Base-by-base conservation (phyloP, 2,797 vertebrate species). In the Periophthalmus magnuspinnatus region DNA sequence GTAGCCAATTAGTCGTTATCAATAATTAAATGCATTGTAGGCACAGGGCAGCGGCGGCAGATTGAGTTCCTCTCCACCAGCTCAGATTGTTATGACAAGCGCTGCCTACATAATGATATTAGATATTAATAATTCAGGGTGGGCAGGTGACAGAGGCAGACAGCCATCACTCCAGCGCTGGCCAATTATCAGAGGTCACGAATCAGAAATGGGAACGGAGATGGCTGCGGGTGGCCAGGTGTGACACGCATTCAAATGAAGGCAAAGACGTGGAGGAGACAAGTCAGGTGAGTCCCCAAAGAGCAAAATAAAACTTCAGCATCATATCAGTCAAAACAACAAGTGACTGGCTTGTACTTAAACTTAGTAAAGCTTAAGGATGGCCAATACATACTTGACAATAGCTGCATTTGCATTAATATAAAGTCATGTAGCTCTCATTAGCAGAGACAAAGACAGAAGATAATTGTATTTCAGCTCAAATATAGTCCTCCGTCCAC, bases 1-100 rank as follows among this genome's bases (percentile, higher is more conserved):
- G 96, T 97, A 93, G 95, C 95, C 96, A 97, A 97, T 97, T 97
- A 97, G 95, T 94, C 93, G 74, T 77, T 93, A 97, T 97, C 93
- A 97, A 97, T 97, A 96, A 95, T 97, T 96, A 95, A 97, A 86
- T 78, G 89, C 91, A 89, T 93, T 91, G 93, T 93, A 92, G 92
- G 91, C 76, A 79, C 75, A 66, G 89, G 90, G 84, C 78, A 84
- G 79, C 81, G 81, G 85, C 85, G 32, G 91, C 88, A 92, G 93
- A 93, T 94, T 94, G 92, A 93, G 91, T 93, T 92, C 86, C 91
- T 91, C 92, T 93, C 92, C 92, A 93, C 92, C 91, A 88, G 91
- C 89, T 95, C 90, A 91, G 94, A 94, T 95, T 96, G 96, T 96
- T 96, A 97, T 96, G 96, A 96, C 96, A 96, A 93, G 92, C 88